Evolutionary conservation across 2,888 invertebrate species (phyloP).

Genomic region (Drosophila anomalata): DNA sequence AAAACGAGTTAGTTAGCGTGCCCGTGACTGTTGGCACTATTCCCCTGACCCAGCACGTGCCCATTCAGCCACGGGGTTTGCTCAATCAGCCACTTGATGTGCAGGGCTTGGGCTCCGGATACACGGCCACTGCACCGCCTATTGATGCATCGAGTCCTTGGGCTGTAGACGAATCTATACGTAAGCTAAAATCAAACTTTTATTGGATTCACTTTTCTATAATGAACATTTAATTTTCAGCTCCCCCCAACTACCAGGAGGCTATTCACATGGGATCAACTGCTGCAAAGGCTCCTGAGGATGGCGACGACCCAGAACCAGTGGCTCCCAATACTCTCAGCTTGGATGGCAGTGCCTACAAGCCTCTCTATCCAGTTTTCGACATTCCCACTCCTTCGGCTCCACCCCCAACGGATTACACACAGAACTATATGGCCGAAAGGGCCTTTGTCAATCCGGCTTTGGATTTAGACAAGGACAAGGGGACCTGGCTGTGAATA

Average conservation of each 20-base stretch:
- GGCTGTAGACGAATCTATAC: constrained; percentile 54
- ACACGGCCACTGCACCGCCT: constrained; percentile 30
- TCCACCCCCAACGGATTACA: constrained; percentile 30
- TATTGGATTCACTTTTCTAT: background rate
- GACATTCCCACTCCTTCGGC: constrained; percentile 62
- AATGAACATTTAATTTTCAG: constrained; percentile 49
- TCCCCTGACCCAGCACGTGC: constrained; percentile 58
- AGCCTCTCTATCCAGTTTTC: constrained; percentile 80
- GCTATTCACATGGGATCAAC: constrained; percentile 72
- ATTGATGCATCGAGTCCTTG: constrained; percentile 48
- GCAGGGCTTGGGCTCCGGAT: constrained; percentile 10
- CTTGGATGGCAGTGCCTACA: constrained; percentile 58
- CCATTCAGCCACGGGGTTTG: constrained; percentile 39
- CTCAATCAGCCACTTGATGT: constrained; percentile 27
- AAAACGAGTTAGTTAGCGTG: constrained; percentile 59
- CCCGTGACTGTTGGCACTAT: constrained; percentile 82
- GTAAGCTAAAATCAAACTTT: constrained; percentile 49
- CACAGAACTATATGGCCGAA: constrained; percentile 24
- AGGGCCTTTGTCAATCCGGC: constrained; percentile 40
- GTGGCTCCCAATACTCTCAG: constrained; percentile 52
- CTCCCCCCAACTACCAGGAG: constrained; percentile 81
- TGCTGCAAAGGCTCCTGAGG: background rate
- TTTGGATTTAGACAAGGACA: constrained; percentile 37
- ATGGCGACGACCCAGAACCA: constrained; percentile 24
- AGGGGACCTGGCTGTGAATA: constrained; percentile 63